phyloP scores from a whole-genome alignment of 2,113 vertebrate genomes.

The Cyprinodon brontotheroides region DNA sequence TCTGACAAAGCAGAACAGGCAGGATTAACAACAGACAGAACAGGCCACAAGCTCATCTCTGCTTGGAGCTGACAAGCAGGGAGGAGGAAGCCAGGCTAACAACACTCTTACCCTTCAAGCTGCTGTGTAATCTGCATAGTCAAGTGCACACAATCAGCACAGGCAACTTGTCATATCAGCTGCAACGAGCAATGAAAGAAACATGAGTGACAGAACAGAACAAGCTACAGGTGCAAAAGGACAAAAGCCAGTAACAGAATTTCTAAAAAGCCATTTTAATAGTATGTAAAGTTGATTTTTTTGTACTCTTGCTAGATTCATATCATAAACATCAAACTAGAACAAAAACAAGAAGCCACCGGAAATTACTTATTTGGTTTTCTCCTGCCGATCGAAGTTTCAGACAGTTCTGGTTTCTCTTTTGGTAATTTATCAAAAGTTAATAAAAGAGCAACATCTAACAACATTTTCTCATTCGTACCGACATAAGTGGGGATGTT shows the following conservation, averaged over 20 bases:
- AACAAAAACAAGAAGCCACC: neutral
- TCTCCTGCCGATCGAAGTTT: neutral
- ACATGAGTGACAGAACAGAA: constrained; percentile 43
- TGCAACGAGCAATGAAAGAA: constrained; percentile 43
- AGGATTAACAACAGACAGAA: constrained; percentile 79
- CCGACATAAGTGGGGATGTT: too few relatives aligned
- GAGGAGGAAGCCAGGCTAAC: constrained; percentile 64
- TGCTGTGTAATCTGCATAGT: constrained; percentile 69
- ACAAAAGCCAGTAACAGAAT: neutral
- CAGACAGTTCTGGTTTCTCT: neutral
- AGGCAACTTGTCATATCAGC: constrained; percentile 58
- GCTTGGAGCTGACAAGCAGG: constrained; percentile 71
- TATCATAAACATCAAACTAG: neutral
- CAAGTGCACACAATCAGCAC: constrained; percentile 67
- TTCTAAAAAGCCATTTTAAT: neutral
- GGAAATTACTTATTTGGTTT: neutral
- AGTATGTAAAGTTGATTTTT: neutral
- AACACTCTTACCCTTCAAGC: constrained; percentile 67
- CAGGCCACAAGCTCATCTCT: constrained; percentile 70
- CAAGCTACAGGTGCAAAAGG: constrained; percentile 43
- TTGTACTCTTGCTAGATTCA: neutral
- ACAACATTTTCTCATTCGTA: neutral
- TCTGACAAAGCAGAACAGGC: constrained; percentile 87
- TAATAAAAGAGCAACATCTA: neutral
- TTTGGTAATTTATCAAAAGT: neutral